Evolutionary conservation across 1,140 invertebrate species (phyloP).

Genomic region (Trissolcus basalis): DNA sequence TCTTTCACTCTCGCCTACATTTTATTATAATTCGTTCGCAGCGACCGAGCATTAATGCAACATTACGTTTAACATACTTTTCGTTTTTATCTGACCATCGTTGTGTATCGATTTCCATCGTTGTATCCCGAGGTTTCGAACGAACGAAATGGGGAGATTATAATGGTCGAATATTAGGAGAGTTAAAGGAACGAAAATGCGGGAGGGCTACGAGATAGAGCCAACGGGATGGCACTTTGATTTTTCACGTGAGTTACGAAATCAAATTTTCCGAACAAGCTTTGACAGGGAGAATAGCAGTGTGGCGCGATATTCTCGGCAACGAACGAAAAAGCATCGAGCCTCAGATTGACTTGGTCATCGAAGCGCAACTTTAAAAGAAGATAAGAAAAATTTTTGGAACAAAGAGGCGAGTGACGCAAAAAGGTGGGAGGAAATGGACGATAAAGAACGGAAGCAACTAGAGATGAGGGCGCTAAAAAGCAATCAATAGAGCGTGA

Average conservation of each 20-base stretch:
- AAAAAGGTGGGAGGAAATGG: slow-evolving; percentile 2
- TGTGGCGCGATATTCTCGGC: slow-evolving; percentile 23
- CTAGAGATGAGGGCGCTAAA: slow-evolving; percentile 1
- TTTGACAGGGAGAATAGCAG: slow-evolving; percentile 15
- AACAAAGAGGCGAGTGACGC: slow-evolving; percentile 1
- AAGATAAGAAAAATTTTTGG: slow-evolving; percentile 12
- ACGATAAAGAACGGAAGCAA: slow-evolving; percentile 45
- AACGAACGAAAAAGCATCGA: slow-evolving; percentile 23
- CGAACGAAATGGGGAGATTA: too few species aligned
- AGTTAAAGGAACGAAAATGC: slow-evolving; percentile 12
- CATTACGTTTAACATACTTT: too few species aligned
- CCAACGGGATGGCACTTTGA: slow-evolving; percentile 46
- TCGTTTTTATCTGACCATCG: too few species aligned
- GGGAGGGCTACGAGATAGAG: slow-evolving; percentile 25
- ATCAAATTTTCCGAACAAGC: slow-evolving; percentile 58
- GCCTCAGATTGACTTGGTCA: slow-evolving; percentile 45
- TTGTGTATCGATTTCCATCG: too few species aligned
- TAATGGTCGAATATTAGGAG: too few species aligned
- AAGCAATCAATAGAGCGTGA: slow-evolving; percentile 6
- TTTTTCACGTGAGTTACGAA: slow-evolving; percentile 56
- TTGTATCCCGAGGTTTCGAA: too few species aligned
- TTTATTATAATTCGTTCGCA: too few species aligned
- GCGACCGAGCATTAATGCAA: too few species aligned
- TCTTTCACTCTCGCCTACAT: too few species aligned
- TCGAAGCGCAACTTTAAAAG: slow-evolving; percentile 19